Evolutionary conservation across 2,113 vertebrate genomes (phyloP), one percentile per base, ranked within the genome.

Genomic region (Microcebus jonahi): DNA sequence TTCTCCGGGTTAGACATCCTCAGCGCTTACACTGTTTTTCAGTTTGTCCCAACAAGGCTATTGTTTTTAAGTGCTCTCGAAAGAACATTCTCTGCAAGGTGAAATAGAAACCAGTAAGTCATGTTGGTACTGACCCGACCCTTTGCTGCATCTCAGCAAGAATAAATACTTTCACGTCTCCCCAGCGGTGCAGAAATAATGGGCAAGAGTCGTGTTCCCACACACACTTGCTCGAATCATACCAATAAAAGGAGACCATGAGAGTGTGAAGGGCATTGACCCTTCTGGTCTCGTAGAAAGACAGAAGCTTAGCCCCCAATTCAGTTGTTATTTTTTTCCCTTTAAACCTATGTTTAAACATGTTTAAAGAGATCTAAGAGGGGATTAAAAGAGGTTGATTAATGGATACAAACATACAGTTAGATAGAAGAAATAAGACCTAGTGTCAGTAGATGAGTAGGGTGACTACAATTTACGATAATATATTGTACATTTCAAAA

Each of bases 121-220:
- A 65, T 70, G 81, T 53, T 21, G n/a, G 21, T 50, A 4, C 70
- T 71, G 84, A 75, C 75, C 63, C 0, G 4, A 77, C 67, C 89
- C 68, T 45, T 84, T 29, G 23, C 57, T 55, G 92, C 36, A 63
- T 89, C 87, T 96, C 84, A 71, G 71, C 59, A 80, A 80, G 45
- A 95, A 89, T 50, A 87, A 91, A 90, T 91, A 71, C 65, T 76
- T 83, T 65, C 83, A 83, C 25, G 8, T 87, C 55, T 90, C 90
- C 90, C 87, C 76, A 76, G 90, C 36, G 67, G 67, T 55, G 48
- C 82, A 85, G 76, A 96, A 96, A 91, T 94, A 94, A 84, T 67
- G 73, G 91, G 85, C 27, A 65, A 61, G 83, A 23, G 31, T 42
- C 21, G 0, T 36, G 61, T 80, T 84, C 53, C 0, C 81, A 70